These are phyloP conservation scores for Parelbella ahira DNA, from an alignment of 2,888 invertebrate species.

Conservation along the genomic window DNA sequence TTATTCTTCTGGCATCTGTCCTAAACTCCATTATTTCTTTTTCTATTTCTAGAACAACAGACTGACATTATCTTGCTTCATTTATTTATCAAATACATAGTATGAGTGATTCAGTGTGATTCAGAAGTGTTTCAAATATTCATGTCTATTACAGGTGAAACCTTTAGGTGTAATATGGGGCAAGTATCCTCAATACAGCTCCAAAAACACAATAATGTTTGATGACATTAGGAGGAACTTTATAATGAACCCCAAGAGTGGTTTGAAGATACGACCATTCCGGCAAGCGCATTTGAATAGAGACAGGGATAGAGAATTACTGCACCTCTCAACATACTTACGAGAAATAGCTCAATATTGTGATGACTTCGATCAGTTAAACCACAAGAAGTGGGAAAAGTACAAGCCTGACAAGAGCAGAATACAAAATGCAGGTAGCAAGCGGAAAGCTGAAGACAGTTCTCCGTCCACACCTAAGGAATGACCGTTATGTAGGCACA, in stretches of 20 bases:
- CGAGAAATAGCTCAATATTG: constrained; percentile 89
- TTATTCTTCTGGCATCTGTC: too few relatives aligned
- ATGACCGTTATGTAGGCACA: constrained; percentile 44
- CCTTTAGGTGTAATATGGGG: constrained; percentile 99
- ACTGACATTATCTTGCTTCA: too few relatives aligned
- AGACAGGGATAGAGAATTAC: constrained; percentile 89
- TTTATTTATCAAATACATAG: too few relatives aligned
- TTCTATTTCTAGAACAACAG: too few relatives aligned
- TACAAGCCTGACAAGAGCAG: constrained; percentile 78
- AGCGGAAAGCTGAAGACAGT: constrained; percentile 72
- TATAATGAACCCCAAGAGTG: constrained; percentile 97
- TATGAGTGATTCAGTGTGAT: too few relatives aligned
- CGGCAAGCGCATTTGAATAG: constrained; percentile 94
- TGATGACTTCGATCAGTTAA: constrained; percentile 90
- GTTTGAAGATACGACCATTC: constrained; percentile 94
- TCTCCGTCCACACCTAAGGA: constrained; percentile 53
- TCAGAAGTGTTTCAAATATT: too few relatives aligned
- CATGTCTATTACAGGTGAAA: constrained; percentile 84
- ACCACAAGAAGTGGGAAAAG: constrained; percentile 96
- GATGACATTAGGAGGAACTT: constrained; percentile 98
- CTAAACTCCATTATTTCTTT: too few relatives aligned
- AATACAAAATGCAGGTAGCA: constrained; percentile 57
- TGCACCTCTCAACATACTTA: constrained; percentile 90
- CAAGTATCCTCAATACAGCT: constrained; percentile 91
- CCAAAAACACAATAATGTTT: constrained; percentile 98